Percentiles rank a stretch among this genome's conserved stretches.
These are phyloP conservation scores for Pheosia tremula DNA, from an alignment of 2,888 invertebrate species.

Conservation along the genomic window DNA sequence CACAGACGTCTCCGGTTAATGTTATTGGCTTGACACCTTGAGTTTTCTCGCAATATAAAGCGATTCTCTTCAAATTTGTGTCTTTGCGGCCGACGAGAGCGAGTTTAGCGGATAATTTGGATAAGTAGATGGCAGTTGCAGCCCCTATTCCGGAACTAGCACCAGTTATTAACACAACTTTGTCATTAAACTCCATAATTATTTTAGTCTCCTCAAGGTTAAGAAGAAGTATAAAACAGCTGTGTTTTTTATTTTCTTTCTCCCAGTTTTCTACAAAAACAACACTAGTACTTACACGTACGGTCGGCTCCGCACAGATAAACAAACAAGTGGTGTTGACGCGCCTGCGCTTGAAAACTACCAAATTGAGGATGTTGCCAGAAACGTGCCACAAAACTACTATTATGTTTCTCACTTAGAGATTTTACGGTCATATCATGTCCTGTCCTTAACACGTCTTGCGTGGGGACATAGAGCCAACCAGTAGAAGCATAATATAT, in stretches of 20 bases:
- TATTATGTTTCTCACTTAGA: too few species aligned
- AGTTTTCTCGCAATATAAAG: conserved; percentile 80
- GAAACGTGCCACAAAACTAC: too few species aligned
- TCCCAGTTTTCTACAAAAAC: too few species aligned
- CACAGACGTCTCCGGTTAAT: conserved; percentile 86
- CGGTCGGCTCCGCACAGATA: conserved; percentile 10
- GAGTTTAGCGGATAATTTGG: conserved; percentile 86
- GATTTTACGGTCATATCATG: too few species aligned
- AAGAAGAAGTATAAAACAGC: too few species aligned
- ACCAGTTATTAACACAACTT: conserved; percentile 87
- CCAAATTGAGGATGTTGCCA: background rate
- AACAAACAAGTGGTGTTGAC: conserved; percentile 1
- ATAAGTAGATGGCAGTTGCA: conserved; percentile 87
- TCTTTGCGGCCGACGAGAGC: conserved; percentile 84
- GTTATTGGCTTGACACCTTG: conserved; percentile 83
- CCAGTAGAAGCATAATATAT: too few species aligned
- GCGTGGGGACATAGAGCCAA: too few species aligned
- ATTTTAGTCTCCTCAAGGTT: conserved; percentile 21
- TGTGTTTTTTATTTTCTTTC: too few species aligned
- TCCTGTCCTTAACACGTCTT: too few species aligned
- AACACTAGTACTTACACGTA: conserved; percentile 12
- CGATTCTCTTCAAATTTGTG: conserved; percentile 64
- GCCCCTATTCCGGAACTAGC: conserved; percentile 91
- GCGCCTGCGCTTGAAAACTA: conserved; percentile 26
- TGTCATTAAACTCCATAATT: conserved; percentile 84